A percentile compares a stretch with the other conserved stretches of the same genome.
phyloP scores from a whole-genome alignment of 2,888 invertebrate species.

The Chesias legatella region DNA sequence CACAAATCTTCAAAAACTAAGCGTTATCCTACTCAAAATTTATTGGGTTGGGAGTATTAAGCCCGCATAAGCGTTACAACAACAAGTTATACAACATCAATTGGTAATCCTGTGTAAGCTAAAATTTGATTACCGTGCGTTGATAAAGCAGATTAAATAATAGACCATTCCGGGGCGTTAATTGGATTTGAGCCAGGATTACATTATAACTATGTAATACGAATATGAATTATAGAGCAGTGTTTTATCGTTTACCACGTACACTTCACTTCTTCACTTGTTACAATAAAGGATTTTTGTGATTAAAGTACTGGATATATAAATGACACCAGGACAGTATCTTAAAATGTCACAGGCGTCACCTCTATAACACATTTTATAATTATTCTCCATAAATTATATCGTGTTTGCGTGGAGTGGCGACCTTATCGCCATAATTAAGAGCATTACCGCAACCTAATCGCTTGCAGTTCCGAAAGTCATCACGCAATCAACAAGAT shows the following conservation, averaged over 20 bases:
- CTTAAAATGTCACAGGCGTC: constrained; percentile 5
- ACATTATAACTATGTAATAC: constrained; percentile 27
- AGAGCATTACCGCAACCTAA: constrained; percentile 46
- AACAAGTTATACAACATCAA: constrained; percentile 37
- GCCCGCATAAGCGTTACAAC: constrained; percentile 48
- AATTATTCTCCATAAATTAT: background rate
- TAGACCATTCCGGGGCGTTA: constrained; percentile 45
- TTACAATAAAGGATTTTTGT: constrained; percentile 2
- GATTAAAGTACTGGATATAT: constrained; percentile 43
- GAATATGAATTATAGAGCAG: constrained; percentile 30
- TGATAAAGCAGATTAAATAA: constrained; percentile 58
- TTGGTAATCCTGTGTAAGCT: constrained; percentile 45
- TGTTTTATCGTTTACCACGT: constrained; percentile 29
- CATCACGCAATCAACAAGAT: constrained; percentile 61
- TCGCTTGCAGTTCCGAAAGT: constrained; percentile 55
- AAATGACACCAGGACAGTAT: constrained; percentile 34
- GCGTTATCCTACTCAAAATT: too few relatives aligned
- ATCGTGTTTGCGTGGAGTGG: constrained; percentile 21
- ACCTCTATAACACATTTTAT: background rate
- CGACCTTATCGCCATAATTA: constrained; percentile 43
- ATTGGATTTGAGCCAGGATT: constrained; percentile 49
- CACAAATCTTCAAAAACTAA: too few relatives aligned
- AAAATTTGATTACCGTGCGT: constrained; percentile 51
- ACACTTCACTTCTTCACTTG: constrained; percentile 1
- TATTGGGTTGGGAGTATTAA: background rate